Conservation (phyloP, 1,140 invertebrate genomes). For the Aphaenogaster rudis region DNA sequence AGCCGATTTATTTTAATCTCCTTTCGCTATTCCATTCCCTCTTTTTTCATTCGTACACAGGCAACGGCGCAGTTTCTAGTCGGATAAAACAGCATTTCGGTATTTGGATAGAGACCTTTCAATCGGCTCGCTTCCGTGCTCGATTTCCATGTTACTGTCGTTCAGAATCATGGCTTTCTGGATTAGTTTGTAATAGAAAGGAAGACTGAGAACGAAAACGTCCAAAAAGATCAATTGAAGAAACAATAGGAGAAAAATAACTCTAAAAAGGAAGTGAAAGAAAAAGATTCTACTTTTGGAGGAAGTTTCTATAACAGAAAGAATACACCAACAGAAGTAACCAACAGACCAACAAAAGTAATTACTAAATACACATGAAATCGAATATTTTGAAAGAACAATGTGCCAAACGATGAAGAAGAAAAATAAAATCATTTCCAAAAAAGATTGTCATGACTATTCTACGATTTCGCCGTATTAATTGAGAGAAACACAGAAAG, state of each 20-base stretch:
- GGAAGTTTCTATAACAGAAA: not conserved
- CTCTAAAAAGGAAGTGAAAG: not conserved
- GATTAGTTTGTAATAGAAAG: conserved; percentile 71
- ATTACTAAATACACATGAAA: not conserved
- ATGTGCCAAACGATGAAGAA: not conserved
- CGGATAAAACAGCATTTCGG: conserved; percentile 63
- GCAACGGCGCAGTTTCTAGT: conserved; percentile 42
- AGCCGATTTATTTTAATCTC: conserved; percentile 72
- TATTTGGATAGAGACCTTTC: conserved; percentile 71
- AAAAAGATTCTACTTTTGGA: conserved; percentile 5
- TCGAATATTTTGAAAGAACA: not conserved
- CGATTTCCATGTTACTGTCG: conserved; percentile 66
- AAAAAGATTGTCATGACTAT: not conserved
- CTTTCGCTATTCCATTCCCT: conserved; percentile 39
- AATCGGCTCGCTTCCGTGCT: conserved; percentile 67
- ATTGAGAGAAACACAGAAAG: conserved; percentile 13
- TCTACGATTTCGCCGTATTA: not conserved
- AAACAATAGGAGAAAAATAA: not conserved
- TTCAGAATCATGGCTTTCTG: conserved; percentile 61
- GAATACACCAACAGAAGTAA: not conserved
- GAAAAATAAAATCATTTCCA: not conserved
- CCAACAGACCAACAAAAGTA: not conserved
- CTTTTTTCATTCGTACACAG: conserved; percentile 40
- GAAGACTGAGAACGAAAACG: not conserved
- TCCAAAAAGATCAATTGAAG: not conserved